These are phyloP conservation scores for Drosophila prosaltans DNA, from an alignment of 1,140 invertebrate genomes.

Conservation along the genomic window DNA sequence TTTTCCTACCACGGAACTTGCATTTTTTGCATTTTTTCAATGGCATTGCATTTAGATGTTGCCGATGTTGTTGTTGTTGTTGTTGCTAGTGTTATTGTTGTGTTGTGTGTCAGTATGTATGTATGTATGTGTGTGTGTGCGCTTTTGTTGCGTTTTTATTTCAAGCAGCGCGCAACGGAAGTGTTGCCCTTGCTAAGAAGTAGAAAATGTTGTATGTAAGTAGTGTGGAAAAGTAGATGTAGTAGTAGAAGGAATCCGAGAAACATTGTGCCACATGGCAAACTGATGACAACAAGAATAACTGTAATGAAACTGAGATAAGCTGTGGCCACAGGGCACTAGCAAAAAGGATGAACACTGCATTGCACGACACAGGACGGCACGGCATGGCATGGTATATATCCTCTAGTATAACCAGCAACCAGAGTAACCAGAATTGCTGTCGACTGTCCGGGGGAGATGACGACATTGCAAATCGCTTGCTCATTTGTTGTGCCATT, in stretches of 20 bases:
- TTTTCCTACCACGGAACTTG: slow-evolving; percentile 47
- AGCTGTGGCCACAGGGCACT: slow-evolving; percentile 34
- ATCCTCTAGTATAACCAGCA: background rate
- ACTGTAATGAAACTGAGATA: slow-evolving; percentile 64
- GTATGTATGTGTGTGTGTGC: slow-evolving; percentile 25
- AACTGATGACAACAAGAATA: slow-evolving; percentile 64
- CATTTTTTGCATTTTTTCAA: slow-evolving; percentile 36
- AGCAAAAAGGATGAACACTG: slow-evolving; percentile 10
- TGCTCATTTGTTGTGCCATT: slow-evolving; percentile 27
- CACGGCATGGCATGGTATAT: background rate
- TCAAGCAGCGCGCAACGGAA: slow-evolving; percentile 51
- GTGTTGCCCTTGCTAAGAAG: slow-evolving; percentile 40
- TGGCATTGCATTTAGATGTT: slow-evolving; percentile 59
- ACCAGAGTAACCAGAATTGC: background rate
- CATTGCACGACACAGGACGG: background rate
- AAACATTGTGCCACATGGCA: slow-evolving; percentile 53
- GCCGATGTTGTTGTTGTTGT: slow-evolving; percentile 5
- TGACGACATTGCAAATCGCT: slow-evolving; percentile 24
- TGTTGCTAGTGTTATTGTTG: slow-evolving; percentile 9
- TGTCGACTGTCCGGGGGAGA: slow-evolving; percentile 8
- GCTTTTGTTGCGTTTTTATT: slow-evolving; percentile 61
- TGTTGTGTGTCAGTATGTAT: background rate
- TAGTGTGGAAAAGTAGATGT: background rate
- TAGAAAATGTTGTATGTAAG: slow-evolving; percentile 19
- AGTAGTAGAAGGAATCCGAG: slow-evolving; percentile 28